These are phyloP conservation scores for Darevskia mixta DNA, from an alignment of 2,797 vertebrate species.

Conservation along the genomic window DNA sequence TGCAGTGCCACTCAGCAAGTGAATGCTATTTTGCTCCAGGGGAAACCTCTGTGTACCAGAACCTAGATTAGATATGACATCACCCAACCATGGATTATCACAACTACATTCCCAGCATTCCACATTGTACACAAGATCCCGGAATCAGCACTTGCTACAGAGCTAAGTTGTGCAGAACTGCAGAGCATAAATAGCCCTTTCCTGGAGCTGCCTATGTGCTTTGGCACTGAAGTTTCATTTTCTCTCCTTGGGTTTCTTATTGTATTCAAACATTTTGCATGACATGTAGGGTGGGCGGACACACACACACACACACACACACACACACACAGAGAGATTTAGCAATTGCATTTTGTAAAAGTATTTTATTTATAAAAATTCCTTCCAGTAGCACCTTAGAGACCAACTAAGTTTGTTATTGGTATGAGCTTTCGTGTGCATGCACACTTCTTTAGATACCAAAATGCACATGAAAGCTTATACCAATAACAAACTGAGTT, in stretches of 20 bases:
- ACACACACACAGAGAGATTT: too few species aligned
- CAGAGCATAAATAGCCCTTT: not conserved
- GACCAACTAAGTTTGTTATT: too few species aligned
- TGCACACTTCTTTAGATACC: too few species aligned
- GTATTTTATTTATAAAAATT: not conserved
- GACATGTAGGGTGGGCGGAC: not conserved
- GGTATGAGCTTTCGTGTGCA: too few species aligned
- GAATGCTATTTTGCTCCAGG: constrained; percentile 45
- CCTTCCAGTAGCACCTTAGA: too few species aligned
- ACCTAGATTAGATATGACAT: constrained; percentile 42
- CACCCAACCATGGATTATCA: not conserved
- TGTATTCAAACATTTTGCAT: not conserved
- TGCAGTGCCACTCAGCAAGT: constrained; percentile 13
- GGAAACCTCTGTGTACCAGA: constrained; percentile 38
- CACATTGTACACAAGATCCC: not conserved
- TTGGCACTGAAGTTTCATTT: not conserved
- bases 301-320: too few species aligned
- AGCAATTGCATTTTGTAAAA: not conserved
- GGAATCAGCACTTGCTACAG: not conserved
- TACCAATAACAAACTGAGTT: too few species aligned
- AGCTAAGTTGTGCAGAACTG: not conserved
- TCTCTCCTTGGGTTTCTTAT: not conserved
- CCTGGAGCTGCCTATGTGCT: not conserved
- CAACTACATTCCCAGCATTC: constrained; percentile 31
- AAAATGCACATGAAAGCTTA: too few species aligned